Evolutionary conservation across 2,797 vertebrate species (phyloP), one percentile per base, ranked within the genome.

Genomic region (Pagetopsis macropterus): DNA sequence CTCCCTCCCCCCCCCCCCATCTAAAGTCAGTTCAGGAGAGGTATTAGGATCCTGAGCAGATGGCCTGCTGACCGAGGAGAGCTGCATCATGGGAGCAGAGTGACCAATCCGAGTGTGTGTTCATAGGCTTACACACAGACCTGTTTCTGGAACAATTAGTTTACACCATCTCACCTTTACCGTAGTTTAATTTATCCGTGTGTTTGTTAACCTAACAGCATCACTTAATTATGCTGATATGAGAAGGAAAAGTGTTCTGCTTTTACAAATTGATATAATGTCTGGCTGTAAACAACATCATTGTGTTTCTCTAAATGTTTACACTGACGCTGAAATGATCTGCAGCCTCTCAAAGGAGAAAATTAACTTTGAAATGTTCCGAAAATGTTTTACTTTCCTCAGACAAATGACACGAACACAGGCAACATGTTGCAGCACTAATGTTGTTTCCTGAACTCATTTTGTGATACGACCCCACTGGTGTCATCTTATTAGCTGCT

Each of bases 31-130:
- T 76, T 78, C 80, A 85, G 1, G 3, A 23, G 57, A 60, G 84
- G 83, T 72, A 87, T 91, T 89, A 90, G 78, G 71, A 84, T 68
- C 72, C 51, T 44, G 72, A 88, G 71, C 92, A 93, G 92, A 92
- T 92, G 92, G 90, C 59, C 17, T 63, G 43, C 68, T 46, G 65
- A 27, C 64, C 54, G 54, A 60, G 66, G 60, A 15, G 44, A 58
- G 44, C 58, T 61, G 55, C 21, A 19, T 70, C 65, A 19, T 27
- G 68, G 10, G 72, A 59, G 15, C 33, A 64, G 59, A 55, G 76
- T 49, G 51, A 56, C 70, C 65, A 6, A 19, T 70, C 55, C 49
- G 14, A 27, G 21, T 51, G 59, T 21, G 54, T 48, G 65, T 63
- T 81, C 63, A 79, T 70, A 37, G 77, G 84, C 82, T 86, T 72